A percentile compares a stretch with the other conserved stretches of the same genome.
These are phyloP conservation scores for Entomyzon cyanotis DNA, from an alignment of 2,113 vertebrate genomes.

Conservation along the genomic window DNA sequence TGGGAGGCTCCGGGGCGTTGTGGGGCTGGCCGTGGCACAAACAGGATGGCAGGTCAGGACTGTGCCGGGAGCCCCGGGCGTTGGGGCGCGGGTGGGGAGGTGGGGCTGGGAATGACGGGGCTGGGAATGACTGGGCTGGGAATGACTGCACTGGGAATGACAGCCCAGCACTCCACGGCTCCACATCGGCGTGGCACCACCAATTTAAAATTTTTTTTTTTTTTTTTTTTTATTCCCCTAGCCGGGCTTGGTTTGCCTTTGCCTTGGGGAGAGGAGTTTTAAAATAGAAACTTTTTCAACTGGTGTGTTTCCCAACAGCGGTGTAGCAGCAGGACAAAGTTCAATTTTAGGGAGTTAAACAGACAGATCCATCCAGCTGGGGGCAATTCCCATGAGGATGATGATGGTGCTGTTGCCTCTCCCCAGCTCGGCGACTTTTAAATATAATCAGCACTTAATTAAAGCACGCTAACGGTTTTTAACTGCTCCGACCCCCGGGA, in stretches of 20 bases:
- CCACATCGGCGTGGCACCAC: rapidly evolving
- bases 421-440: rapidly evolving
- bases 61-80: background rate
- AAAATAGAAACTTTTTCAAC: no score
- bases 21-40: background rate
- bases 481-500: background rate
- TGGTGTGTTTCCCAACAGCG: no score
- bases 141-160: background rate
- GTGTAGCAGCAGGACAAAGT: background rate
- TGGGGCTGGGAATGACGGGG: background rate
- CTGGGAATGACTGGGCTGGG: rapidly evolving
- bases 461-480: rapidly evolving
- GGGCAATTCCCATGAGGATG: background rate
- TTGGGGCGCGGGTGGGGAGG: background rate
- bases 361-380: rapidly evolving
- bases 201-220: no score
- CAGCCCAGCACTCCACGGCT: rapidly evolving
- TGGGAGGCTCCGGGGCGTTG: background rate
- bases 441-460: background rate
- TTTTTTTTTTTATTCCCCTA: no score
- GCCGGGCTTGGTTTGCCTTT: no score
- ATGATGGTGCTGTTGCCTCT: background rate
- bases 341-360: background rate
- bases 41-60: background rate
- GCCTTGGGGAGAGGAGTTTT: no score